Base-by-base conservation (phyloP, 2,888 invertebrate genomes). In the Muschampia staudingeri region DNA sequence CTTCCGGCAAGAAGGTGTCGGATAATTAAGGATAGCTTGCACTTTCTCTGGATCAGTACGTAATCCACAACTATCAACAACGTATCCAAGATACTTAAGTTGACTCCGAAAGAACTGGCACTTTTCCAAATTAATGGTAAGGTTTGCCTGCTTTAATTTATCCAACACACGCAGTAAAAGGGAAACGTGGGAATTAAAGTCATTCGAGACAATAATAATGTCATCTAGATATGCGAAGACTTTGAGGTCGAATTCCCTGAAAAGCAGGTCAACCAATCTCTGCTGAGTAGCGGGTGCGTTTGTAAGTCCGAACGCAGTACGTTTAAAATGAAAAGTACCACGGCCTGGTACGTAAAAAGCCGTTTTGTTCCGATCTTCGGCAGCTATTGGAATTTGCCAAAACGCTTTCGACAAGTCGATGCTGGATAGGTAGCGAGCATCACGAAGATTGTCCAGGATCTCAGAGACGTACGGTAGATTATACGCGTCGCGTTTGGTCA, bases 271-370 rank as follows among this genome's bases (percentile, higher is more conserved):
- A 19, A 56, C 56, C 9, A 90, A 67, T 2, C 89, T 34, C 67
- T 89, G 89, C 56, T 88, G 90, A 0, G 89, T 88, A 1, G 89
- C 88, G 0, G 88, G 88, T 0, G 89, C 89, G 30, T 89, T 89
- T 8, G 87, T 83, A 3, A 87, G 52, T 2, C 87, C 88, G 71
- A 88, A 89, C 0, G 87, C 52, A 9, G 71, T 87, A 14, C 52
- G 34, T 19, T 83, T 86, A 79, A 87, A 88, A 0, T 56, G 37
- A 7, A 83, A 84, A 0, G 84, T 86, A 4, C 87, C 88, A 0
- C 88, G 79, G 6, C 82, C 80, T 1, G 88, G 88, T 7, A 88
- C 76, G 16, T 84, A 86, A 34, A 89, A 88, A 0, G 85, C 85
- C 1, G 86, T 88, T 56, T 87, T 88, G 2, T 83, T 75, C 6